Percentiles rank a stretch among this genome's conserved stretches.
These are phyloP conservation scores for Noctilio leporinus DNA, from an alignment of 2,113 vertebrate species.

Conservation along the genomic window DNA sequence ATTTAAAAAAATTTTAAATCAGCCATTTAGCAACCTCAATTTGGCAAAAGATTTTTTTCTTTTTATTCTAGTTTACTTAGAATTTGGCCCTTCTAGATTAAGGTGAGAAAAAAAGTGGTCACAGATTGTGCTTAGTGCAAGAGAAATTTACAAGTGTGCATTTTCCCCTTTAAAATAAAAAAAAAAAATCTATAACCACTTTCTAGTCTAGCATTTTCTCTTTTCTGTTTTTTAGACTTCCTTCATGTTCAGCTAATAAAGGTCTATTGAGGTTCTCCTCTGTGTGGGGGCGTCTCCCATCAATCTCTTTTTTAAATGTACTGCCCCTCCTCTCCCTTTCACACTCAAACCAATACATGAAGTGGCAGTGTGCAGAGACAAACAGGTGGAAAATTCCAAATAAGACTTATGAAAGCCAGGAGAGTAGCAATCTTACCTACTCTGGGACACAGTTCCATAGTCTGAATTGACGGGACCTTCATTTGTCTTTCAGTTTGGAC, in stretches of 20 bases:
- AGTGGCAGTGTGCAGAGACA: not conserved
- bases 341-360: not conserved
- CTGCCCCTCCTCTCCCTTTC: not conserved
- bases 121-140: not conserved
- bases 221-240: not conserved
- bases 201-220: not conserved
- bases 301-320: not conserved
- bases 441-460: not conserved
- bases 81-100: not conserved
- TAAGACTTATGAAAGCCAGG: not conserved
- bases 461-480: not conserved
- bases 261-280: not conserved
- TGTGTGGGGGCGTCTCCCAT: not conserved
- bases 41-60: not conserved
- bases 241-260: not conserved
- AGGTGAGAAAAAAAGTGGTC: not conserved
- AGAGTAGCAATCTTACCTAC: not conserved
- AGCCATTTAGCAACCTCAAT: not conserved
- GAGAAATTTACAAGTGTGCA: not conserved
- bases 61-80: not conserved
- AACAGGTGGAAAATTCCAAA: not conserved
- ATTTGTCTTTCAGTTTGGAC: not conserved
- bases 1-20: not conserved
- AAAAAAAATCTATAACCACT: not conserved
- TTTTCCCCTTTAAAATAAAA: not conserved